Evolutionary conservation across 1,140 invertebrate genomes (phyloP), one percentile per base, ranked within the genome.

Genomic region (Periplaneta americana): DNA sequence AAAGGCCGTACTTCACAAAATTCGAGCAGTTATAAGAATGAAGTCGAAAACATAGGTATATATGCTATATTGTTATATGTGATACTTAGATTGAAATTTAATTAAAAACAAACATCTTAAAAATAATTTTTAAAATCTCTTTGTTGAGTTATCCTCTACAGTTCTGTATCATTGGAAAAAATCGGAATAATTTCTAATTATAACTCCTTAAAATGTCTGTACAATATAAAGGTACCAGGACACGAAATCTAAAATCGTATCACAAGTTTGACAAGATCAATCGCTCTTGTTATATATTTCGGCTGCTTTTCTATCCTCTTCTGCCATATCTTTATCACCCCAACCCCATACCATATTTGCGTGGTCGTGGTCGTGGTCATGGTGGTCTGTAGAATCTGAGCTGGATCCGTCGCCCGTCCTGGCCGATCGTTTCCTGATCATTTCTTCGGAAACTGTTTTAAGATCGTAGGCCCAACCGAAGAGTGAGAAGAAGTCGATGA

Each of bases 401-500:
- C 87, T 89, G 0, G 87, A 87, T 9, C 92, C 92, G 84, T 94
- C 93, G 2, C 94, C 94, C 18, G 93, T 94, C 84, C 93, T 88
- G 8, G 86, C 83, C 1, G 90, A 90, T 18, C 93, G 85, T 85
- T 91, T 92, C 78, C 90, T 86, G 0, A 93, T 87, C 86, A 92
- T 89, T 3, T 91, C 89, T 2, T 87, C 80, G 0, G 91, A 89
- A 0, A 94, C 94, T 3, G 88, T 92, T 85, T 94, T 95, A 74
- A 94, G 85, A 83, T 96, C 94, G 83, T 94, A 95, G 0, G 93
- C 95, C 89, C 90, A 91, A 33, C 95, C 97, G 35, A 96, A 89
- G 83, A 88, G 89, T 0, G 94, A 93, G 85, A 95, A 94, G 22
- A 94, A 88, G 85, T 98, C 96, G 85, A 98, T 95, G 82, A 97